These are phyloP conservation scores for Rhinogobius similis DNA, from an alignment of 2,113 vertebrate genomes.

Conservation along the genomic window DNA sequence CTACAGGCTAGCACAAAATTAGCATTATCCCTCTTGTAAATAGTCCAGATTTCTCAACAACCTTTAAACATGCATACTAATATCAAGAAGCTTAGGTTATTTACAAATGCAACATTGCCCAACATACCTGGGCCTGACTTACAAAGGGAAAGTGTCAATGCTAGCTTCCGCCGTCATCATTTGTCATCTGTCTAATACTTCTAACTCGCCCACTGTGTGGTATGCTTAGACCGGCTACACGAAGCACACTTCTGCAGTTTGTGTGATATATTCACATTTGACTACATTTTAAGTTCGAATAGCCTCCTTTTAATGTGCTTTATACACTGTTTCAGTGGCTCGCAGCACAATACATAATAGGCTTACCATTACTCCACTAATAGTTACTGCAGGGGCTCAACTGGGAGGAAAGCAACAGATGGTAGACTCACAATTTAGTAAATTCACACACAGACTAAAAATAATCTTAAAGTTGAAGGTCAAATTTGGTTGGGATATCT, in stretches of 20 bases:
- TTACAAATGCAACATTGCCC: neutral
- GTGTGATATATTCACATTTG: neutral
- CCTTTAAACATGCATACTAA: neutral
- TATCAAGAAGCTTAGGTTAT: neutral
- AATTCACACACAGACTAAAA: neutral
- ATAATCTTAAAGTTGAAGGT: neutral
- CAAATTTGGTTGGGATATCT: neutral
- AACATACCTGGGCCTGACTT: neutral
- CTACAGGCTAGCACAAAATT: slow-evolving; percentile 26
- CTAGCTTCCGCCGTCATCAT: neutral
- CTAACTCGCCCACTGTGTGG: neutral
- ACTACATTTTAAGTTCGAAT: neutral
- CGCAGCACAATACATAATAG: slow-evolving; percentile 55
- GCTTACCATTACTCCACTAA: slow-evolving; percentile 62
- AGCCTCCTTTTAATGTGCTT: neutral
- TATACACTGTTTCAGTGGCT: neutral
- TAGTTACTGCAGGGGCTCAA: slow-evolving; percentile 45
- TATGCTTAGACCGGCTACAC: too few relatives aligned
- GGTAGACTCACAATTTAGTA: neutral
- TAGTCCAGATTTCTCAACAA: neutral
- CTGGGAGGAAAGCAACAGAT: slow-evolving; percentile 18
- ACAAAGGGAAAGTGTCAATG: neutral
- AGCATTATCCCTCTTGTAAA: slow-evolving; percentile 18
- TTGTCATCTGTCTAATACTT: neutral
- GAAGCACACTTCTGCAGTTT: neutral